These are phyloP conservation scores for Coleophora flavipennella DNA, from an alignment of 2,888 invertebrate species.

Conservation along the genomic window DNA sequence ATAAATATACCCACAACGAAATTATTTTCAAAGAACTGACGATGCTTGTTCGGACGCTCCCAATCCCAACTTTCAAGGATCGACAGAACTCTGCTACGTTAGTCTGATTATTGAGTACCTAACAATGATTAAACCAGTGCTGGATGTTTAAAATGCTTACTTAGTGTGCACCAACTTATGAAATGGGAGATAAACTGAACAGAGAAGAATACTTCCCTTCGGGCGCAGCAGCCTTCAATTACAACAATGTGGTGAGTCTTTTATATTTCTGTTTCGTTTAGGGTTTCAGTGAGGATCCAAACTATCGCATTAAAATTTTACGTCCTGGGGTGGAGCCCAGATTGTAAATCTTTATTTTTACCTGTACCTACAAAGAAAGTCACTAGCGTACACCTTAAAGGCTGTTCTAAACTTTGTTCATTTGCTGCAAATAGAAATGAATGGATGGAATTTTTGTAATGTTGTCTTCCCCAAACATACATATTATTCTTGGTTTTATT, in stretches of 20 bases:
- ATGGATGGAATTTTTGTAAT: no score
- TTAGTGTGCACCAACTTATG: slow-evolving; percentile 8
- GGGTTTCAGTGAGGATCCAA: no score
- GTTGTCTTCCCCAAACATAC: no score
- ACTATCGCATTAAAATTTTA: no score
- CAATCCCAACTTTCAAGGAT: slow-evolving; percentile 15
- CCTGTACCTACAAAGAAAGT: no score
- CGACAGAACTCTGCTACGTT: slow-evolving; percentile 22
- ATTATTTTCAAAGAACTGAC: slow-evolving; percentile 13
- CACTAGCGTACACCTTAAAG: no score
- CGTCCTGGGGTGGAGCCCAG: no score
- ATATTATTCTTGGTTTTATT: no score
- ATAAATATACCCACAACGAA: background rate
- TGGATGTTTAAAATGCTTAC: slow-evolving; percentile 3
- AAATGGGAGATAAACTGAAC: slow-evolving; percentile 60
- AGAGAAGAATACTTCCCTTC: slow-evolving; percentile 59
- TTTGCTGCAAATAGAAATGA: no score
- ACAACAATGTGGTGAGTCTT: slow-evolving; percentile 64
- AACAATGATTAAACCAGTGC: slow-evolving; percentile 27
- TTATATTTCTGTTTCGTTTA: background rate
- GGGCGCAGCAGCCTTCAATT: slow-evolving; percentile 59
- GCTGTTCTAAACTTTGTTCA: no score
- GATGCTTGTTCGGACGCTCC: slow-evolving; percentile 56
- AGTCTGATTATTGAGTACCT: slow-evolving; percentile 12
- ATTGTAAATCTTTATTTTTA: no score